Conservation (phyloP, 1,140 invertebrate species). For the Hylaeus volcanicus region DNA sequence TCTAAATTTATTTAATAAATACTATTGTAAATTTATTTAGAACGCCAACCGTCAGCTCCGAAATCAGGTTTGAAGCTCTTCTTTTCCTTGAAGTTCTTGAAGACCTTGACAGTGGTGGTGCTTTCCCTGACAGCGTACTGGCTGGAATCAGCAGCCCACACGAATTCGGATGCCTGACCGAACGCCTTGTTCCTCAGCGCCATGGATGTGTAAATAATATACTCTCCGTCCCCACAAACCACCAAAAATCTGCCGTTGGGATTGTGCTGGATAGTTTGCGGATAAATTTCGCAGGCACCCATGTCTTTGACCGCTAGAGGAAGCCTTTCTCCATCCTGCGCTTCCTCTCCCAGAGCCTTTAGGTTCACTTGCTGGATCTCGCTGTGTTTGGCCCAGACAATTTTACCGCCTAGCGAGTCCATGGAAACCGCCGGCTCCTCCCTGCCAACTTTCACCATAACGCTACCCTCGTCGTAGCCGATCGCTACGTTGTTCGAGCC, state of each 20-base stretch:
- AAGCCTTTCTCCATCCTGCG: conserved; percentile 84
- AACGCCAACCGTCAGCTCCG: conserved; percentile 90
- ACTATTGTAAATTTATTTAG: too few relatives aligned
- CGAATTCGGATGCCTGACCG: conserved; percentile 98
- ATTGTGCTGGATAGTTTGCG: conserved; percentile 98
- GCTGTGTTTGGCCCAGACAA: conserved; percentile 98
- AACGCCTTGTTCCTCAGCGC: conserved; percentile 99
- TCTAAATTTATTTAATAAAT: too few relatives aligned
- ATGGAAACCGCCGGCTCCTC: conserved; percentile 99
- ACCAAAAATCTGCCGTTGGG: conserved; percentile 99
- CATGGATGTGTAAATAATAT: conserved; percentile 99
- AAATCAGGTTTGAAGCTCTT: conserved; percentile 97
- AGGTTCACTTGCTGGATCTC: conserved; percentile 99
- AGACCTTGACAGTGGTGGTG: conserved; percentile 94
- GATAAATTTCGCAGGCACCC: conserved; percentile 99
- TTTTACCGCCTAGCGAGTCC: conserved; percentile 98
- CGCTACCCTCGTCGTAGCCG: conserved; percentile 99
- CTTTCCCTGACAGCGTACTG: conserved; percentile 97
- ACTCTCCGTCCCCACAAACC: conserved; percentile 99
- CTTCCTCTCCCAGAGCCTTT: conserved; percentile 89
- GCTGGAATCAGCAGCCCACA: conserved; percentile 98
- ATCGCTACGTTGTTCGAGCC: conserved; percentile 98
- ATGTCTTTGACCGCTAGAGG: conserved; percentile 98
- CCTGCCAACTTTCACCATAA: conserved; percentile 97
- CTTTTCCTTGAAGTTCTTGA: conserved; percentile 99